These are phyloP conservation scores for Eurystomus gularis DNA, from an alignment of 2,113 vertebrate species.

Conservation along the genomic window DNA sequence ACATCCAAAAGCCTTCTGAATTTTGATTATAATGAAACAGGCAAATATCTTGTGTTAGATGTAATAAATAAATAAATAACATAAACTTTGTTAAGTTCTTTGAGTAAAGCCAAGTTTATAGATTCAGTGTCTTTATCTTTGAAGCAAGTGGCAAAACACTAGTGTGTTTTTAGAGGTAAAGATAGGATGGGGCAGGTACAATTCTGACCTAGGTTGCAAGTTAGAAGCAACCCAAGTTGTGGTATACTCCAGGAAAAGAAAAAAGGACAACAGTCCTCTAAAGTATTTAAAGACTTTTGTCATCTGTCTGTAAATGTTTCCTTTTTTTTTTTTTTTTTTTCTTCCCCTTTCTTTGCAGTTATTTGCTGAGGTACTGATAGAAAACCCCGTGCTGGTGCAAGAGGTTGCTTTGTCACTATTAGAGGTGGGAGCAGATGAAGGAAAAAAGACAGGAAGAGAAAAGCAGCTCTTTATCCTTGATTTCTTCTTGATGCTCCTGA, in stretches of 20 bases:
- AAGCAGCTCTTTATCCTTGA: slow-evolving; percentile 62
- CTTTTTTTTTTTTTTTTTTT: not conserved
- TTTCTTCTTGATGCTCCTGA: slow-evolving; percentile 72
- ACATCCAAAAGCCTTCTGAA: not conserved
- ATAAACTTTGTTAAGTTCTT: not conserved
- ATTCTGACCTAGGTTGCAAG: not conserved
- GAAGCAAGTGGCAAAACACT: not conserved
- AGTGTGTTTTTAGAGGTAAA: not conserved
- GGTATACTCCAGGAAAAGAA: not conserved
- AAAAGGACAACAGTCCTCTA: not conserved
- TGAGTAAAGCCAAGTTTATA: not conserved
- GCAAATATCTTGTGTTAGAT: not conserved
- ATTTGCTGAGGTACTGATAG: slow-evolving; percentile 69
- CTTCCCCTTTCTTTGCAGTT: slow-evolving; percentile 59
- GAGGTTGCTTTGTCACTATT: slow-evolving; percentile 37
- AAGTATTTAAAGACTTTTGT: not conserved
- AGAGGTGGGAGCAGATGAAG: not conserved
- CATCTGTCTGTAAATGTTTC: not conserved
- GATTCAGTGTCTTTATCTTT: not conserved
- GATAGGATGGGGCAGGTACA: not conserved
- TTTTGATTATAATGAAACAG: not conserved
- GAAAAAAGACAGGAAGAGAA: slow-evolving; percentile 49
- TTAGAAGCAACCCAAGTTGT: not conserved
- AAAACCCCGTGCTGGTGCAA: slow-evolving; percentile 45
- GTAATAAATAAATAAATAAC: not conserved